Evolutionary conservation across 2,797 vertebrate species (phyloP).

Genomic region (Sebastes wilsoni): DNA sequence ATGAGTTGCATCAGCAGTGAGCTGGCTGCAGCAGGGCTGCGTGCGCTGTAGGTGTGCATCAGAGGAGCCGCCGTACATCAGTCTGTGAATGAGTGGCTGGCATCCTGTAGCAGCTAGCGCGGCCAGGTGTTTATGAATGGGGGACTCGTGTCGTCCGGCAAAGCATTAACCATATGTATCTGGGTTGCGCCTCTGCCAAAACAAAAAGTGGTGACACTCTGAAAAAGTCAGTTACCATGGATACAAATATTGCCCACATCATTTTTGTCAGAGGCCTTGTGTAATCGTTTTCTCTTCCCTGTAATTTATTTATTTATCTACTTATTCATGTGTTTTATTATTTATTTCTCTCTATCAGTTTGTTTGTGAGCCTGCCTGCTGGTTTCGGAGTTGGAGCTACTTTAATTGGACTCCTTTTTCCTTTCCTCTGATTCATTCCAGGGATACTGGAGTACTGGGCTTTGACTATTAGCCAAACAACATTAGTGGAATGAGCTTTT

Average conservation of each 20-base stretch:
- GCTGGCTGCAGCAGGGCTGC: constrained; percentile 10
- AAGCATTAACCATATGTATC: constrained; percentile 55
- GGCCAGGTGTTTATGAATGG: constrained; percentile 57
- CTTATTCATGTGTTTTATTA: constrained; percentile 9
- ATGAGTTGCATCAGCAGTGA: constrained; percentile 28
- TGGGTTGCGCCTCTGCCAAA: constrained; percentile 66
- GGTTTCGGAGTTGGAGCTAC: constrained; percentile 39
- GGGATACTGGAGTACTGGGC: constrained; percentile 37
- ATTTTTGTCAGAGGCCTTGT: constrained; percentile 70
- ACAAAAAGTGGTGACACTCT: constrained; percentile 78
- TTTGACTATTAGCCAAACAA: constrained; percentile 58
- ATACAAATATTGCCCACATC: constrained; percentile 83
- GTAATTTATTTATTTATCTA: constrained; percentile 57
- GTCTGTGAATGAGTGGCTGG: constrained; percentile 34
- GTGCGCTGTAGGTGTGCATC: constrained; percentile 11
- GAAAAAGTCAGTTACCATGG: constrained; percentile 84
- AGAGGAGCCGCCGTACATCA: not conserved
- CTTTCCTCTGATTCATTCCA: constrained; percentile 41
- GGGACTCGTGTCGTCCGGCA: constrained; percentile 5
- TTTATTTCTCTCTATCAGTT: constrained; percentile 22
- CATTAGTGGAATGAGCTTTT: constrained; percentile 59
- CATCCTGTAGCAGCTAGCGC: not conserved
- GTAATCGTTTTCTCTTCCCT: constrained; percentile 61
- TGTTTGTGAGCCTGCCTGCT: constrained; percentile 32
- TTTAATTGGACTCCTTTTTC: constrained; percentile 59